Evolutionary conservation across 1,140 invertebrate genomes (phyloP).

Genomic region (Anastatus disparis): DNA sequence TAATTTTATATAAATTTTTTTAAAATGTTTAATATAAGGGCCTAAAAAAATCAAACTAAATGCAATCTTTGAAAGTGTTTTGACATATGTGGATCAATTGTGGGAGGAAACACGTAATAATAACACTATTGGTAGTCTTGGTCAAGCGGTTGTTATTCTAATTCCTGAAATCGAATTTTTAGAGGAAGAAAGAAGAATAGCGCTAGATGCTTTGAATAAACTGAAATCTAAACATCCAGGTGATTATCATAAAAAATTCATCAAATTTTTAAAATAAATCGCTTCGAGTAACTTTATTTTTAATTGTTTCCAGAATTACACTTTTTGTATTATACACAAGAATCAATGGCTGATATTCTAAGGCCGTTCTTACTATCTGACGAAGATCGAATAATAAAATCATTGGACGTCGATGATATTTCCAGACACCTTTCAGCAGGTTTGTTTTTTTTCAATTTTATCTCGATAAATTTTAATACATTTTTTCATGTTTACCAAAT

Average conservation of each 20-base stretch:
- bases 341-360: slow-evolving; percentile 42
- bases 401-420: slow-evolving; percentile 45
- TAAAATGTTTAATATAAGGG: slow-evolving; percentile 43
- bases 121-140: slow-evolving; percentile 46
- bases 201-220: slow-evolving; percentile 41
- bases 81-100: slow-evolving; percentile 45
- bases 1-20: background rate
- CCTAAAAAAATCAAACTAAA: slow-evolving; percentile 45
- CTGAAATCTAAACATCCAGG: slow-evolving; percentile 51
- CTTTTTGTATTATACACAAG: slow-evolving; percentile 51
- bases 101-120: slow-evolving; percentile 44
- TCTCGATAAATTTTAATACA: background rate
- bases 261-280: background rate
- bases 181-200: slow-evolving; percentile 31
- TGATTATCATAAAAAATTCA: slow-evolving; percentile 28
- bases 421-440: slow-evolving; percentile 37
- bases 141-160: slow-evolving; percentile 52
- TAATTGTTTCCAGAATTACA: slow-evolving; percentile 44
- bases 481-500: background rate
- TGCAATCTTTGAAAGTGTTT: slow-evolving; percentile 39
- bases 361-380: slow-evolving; percentile 45
- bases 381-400: slow-evolving; percentile 50
- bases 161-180: slow-evolving; percentile 40
- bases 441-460: slow-evolving; percentile 30
- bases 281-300: background rate